Conservation (phyloP, 2,797 vertebrate species). For the Harpagifer antarcticus region DNA sequence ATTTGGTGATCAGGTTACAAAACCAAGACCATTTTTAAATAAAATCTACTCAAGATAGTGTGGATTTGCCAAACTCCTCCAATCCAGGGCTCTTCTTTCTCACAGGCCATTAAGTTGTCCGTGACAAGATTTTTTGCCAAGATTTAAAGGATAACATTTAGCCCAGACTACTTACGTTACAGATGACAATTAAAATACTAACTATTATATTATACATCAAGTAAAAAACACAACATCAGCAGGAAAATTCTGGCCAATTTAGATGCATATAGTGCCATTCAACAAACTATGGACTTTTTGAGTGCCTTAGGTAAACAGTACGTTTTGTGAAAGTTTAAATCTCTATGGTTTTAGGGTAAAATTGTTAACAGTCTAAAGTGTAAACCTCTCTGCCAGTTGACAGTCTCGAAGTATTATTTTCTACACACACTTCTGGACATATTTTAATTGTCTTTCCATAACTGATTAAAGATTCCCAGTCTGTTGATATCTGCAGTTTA, state of each 20-base stretch:
- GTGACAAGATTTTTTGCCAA: constrained; percentile 46
- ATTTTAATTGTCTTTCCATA: not conserved
- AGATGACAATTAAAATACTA: constrained; percentile 66
- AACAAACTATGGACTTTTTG: constrained; percentile 49
- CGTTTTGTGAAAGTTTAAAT: constrained; percentile 43
- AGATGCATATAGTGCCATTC: constrained; percentile 58
- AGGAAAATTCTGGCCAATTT: constrained; percentile 70
- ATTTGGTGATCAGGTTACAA: constrained; percentile 10
- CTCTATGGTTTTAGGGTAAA: constrained; percentile 48
- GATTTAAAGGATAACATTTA: constrained; percentile 63
- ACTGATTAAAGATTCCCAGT: constrained; percentile 6
- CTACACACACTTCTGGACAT: constrained; percentile 2
- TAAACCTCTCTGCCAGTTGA: constrained; percentile 66
- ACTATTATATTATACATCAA: constrained; percentile 66
- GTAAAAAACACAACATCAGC: constrained; percentile 66
- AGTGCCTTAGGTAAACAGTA: constrained; percentile 35
- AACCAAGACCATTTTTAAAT: not conserved
- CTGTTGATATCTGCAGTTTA: constrained; percentile 1
- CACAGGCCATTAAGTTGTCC: constrained; percentile 43
- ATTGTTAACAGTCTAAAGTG: constrained; percentile 77
- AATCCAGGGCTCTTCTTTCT: constrained; percentile 46
- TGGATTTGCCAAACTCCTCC: constrained; percentile 58
- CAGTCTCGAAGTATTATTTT: constrained; percentile 36
- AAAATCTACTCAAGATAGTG: constrained; percentile 5
- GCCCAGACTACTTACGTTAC: constrained; percentile 61